Percentiles rank a stretch among this genome's conserved stretches.
These are phyloP conservation scores for Carassius carassius DNA, from an alignment of 2,113 vertebrate species.

Conservation along the genomic window DNA sequence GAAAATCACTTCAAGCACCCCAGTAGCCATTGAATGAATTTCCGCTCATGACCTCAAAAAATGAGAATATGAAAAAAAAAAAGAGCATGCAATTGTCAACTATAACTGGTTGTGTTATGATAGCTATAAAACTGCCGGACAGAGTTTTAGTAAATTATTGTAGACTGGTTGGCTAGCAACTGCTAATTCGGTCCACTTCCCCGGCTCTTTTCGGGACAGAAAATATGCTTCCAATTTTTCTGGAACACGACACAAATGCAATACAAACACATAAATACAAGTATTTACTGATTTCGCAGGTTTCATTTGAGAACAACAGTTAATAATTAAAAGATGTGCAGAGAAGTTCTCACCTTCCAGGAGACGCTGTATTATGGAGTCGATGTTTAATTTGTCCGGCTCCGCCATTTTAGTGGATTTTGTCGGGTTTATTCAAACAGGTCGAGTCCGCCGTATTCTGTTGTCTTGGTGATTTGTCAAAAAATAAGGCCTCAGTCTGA, in stretches of 20 bases:
- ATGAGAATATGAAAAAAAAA: background rate
- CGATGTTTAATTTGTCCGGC: constrained; percentile 92
- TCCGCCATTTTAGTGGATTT: constrained; percentile 80
- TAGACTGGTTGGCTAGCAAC: constrained; percentile 29
- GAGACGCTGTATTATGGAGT: constrained; percentile 95
- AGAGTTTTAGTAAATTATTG: background rate
- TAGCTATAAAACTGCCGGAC: background rate
- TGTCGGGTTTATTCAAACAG: constrained; percentile 69
- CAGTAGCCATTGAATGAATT: background rate
- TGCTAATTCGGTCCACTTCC: constrained; percentile 17
- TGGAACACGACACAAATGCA: background rate
- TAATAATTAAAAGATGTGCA: background rate
- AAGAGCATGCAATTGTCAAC: background rate
- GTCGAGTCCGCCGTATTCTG: constrained; percentile 61
- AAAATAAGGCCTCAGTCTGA: constrained; percentile 39
- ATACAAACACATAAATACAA: background rate
- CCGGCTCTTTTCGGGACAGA: background rate
- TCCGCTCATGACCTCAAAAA: background rate
- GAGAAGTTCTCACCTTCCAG: constrained; percentile 83
- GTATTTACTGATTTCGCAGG: background rate
- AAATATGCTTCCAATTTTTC: background rate
- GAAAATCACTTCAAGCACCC: background rate
- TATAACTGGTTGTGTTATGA: background rate
- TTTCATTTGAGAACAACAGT: background rate
- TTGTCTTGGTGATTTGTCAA: constrained; percentile 54